Evolutionary conservation across 2,888 invertebrate genomes (phyloP), one percentile per base, ranked within the genome.

Genomic region (Melitaea athalia): DNA sequence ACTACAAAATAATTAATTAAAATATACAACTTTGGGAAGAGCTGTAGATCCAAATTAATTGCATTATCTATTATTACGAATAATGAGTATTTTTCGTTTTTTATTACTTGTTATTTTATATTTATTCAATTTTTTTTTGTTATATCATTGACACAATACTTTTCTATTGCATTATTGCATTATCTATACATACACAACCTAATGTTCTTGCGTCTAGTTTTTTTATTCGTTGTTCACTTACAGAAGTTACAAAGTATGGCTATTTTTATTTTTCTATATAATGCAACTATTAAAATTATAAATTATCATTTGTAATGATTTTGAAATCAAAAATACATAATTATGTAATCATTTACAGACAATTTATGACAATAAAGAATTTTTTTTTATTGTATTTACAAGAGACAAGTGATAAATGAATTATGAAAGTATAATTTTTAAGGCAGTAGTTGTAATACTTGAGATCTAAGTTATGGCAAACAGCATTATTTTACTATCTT

Each of bases 1-100:
- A 7, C 33, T 55, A 33, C 2, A 33, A 33, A 55, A 55, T 55
- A 55, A 33, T 33, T 24, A 33, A 55, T 55, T 55, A 55, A 55
- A 53, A 53, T 53, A 53, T 10, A 31, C 17, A 33, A 55, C 31
- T 55, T 12, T 55, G 49, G 64, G 59, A 64, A 59, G 64, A 64
- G 59, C 64, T 59, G 59, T 7, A n/a, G 43, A 59, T 59, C 50
- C 49, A 59, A 63, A 63, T 55, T 15, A 50, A 11, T 64, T 43
- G 6, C 12, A 5, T 33, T 5, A 55, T 55, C 14, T 55, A n/a
- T 55, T 49, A 49, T 33, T 53, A 31, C n/a, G n/a, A n/a, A 49
- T 14, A 49, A 49, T 49, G 47, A 49, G n/a, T n/a, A 2, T 14
- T 49, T n/a, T 49, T n/a, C 3, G 14, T 49, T n/a, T 49, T 4